Percentiles rank a stretch among this genome's conserved stretches.
phyloP scores from a whole-genome alignment of 2,113 vertebrate species.

The Trachemys scripta region DNA sequence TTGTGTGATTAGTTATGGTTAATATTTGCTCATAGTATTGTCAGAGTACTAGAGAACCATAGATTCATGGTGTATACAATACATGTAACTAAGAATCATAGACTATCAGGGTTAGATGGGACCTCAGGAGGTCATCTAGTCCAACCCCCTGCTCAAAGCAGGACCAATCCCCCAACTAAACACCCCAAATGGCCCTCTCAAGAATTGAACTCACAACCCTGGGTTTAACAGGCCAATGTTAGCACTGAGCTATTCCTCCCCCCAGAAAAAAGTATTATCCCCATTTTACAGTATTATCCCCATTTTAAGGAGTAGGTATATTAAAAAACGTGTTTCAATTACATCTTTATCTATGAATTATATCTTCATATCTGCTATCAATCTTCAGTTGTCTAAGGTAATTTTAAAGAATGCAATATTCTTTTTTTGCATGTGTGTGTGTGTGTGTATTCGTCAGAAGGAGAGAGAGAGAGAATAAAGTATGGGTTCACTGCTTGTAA shows the following conservation, averaged over 20 bases:
- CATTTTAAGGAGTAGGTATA: background rate
- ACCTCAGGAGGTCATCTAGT: too few species aligned
- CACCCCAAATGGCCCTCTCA: too few species aligned
- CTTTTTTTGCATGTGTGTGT: background rate
- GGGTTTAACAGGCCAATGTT: too few species aligned
- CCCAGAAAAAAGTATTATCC: too few species aligned
- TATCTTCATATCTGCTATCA: background rate
- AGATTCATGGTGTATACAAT: background rate
- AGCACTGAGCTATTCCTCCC: too few species aligned
- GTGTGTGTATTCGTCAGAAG: background rate
- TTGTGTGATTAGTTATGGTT: background rate
- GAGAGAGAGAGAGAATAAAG: background rate
- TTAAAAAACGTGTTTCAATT: background rate
- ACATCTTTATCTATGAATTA: background rate
- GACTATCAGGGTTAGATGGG: too few species aligned
- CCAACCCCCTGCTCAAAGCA: too few species aligned
- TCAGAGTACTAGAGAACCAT: background rate
- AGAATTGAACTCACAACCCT: too few species aligned
- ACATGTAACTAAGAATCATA: background rate
- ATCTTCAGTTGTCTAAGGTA: too few species aligned
- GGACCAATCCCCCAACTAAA: too few species aligned
- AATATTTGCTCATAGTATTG: background rate
- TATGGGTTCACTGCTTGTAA: background rate
- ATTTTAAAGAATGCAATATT: background rate
- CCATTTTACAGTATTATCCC: too few species aligned